phyloP scores from a whole-genome alignment of 1,140 invertebrate genomes.

The Microplitis mediator region DNA sequence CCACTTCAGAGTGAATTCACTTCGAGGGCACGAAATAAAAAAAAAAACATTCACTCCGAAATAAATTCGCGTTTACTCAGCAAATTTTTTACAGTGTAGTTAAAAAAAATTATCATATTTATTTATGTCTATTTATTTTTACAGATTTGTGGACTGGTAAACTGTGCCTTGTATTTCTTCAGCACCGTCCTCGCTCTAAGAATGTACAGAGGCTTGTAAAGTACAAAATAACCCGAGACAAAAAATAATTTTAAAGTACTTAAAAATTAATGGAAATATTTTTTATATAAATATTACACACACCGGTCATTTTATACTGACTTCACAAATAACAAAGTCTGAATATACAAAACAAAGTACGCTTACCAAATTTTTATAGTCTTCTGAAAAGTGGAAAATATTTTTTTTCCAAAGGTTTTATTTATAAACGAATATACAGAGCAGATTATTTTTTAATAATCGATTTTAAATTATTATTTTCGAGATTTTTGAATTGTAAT shows the following conservation, averaged over 20 bases:
- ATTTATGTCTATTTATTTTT: slow-evolving; percentile 44
- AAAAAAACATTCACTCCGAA: too few relatives aligned
- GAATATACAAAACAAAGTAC: neutral
- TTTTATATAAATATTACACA: neutral
- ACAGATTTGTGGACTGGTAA: slow-evolving; percentile 75
- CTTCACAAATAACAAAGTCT: neutral
- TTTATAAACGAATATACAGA: too few relatives aligned
- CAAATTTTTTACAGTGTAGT: neutral
- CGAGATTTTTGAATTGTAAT: too few relatives aligned
- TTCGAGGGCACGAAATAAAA: too few relatives aligned
- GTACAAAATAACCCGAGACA: neutral
- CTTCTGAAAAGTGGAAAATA: too few relatives aligned
- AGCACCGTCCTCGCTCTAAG: slow-evolving; percentile 76
- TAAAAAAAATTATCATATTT: too few relatives aligned
- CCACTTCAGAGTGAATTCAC: too few relatives aligned
- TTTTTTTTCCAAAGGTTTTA: too few relatives aligned
- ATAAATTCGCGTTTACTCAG: too few relatives aligned
- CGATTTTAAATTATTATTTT: too few relatives aligned
- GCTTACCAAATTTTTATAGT: neutral
- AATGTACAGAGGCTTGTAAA: slow-evolving; percentile 72
- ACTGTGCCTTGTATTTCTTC: slow-evolving; percentile 73
- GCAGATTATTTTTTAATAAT: too few relatives aligned
- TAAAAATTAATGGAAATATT: neutral
- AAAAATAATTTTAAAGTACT: neutral
- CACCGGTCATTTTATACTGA: slow-evolving; percentile 9